Evolutionary conservation across 2,113 vertebrate species (phyloP).

Genomic region (Atlantisia rogersi): DNA sequence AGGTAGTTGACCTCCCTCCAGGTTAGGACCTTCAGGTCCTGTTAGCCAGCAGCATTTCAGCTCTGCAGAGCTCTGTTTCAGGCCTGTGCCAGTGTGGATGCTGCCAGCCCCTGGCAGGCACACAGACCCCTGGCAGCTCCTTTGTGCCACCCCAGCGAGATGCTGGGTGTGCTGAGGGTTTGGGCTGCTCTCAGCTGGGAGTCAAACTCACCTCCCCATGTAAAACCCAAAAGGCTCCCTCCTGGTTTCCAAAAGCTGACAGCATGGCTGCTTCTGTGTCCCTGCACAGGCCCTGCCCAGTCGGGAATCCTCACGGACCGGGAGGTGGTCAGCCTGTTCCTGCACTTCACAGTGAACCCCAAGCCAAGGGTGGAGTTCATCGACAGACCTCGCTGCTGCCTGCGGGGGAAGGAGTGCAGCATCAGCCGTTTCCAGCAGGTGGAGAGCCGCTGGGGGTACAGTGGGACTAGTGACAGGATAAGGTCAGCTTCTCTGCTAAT

Average conservation of each 20-base stretch:
- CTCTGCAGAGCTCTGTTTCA: neutral
- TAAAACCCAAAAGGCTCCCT: neutral
- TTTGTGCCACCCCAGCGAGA: neutral
- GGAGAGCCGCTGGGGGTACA: conserved; percentile 98
- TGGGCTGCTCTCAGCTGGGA: neutral
- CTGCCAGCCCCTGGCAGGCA: neutral
- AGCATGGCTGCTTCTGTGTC: rapidly evolving
- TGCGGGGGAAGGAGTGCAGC: conserved; percentile 95
- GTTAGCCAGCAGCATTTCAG: neutral
- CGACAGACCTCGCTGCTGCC: conserved; percentile 94
- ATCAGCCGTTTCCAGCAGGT: conserved; percentile 97
- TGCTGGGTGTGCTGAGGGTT: neutral
- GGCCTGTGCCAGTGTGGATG: too few species aligned
- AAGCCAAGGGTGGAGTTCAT: conserved; percentile 96
- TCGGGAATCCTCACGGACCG: conserved; percentile 94
- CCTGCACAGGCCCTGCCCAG: conserved; percentile 88
- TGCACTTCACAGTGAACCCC: conserved; percentile 97
- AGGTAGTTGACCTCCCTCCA: too few species aligned
- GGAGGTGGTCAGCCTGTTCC: conserved; percentile 95
- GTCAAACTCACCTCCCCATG: neutral
- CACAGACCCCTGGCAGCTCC: neutral
- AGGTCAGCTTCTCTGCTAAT: conserved; percentile 76
- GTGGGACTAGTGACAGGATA: conserved; percentile 95
- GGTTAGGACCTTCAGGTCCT: neutral
- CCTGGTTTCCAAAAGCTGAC: neutral